Conservation (phyloP, 1,140 invertebrate species). For the Drosophila cardini region DNA sequence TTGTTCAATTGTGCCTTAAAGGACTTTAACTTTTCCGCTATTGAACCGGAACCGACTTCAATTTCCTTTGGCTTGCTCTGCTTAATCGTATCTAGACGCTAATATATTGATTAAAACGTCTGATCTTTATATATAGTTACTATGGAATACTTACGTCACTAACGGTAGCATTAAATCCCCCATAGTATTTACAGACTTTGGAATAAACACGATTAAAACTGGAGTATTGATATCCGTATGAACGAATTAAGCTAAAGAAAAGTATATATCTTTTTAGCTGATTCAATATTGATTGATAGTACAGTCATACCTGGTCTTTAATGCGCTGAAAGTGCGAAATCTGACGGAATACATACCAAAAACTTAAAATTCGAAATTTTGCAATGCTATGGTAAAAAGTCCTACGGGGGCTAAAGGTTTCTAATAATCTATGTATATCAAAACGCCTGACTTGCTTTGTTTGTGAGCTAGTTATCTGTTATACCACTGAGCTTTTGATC, state of each 20-base stretch:
- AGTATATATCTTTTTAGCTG: neutral
- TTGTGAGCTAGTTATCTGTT: neutral
- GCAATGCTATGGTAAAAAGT: neutral
- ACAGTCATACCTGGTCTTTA: neutral
- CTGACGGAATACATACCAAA: constrained; percentile 5
- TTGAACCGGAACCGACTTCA: neutral
- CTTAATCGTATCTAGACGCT: neutral
- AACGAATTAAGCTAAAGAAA: neutral
- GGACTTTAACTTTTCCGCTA: neutral
- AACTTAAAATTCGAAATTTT: neutral
- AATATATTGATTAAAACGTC: neutral
- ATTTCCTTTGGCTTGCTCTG: neutral
- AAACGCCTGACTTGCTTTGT: constrained; percentile 10
- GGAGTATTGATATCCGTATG: neutral
- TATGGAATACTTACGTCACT: neutral
- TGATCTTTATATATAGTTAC: neutral
- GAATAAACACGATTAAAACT: constrained; percentile 4
- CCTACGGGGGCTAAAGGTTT: neutral
- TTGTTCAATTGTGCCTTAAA: constrained; percentile 2
- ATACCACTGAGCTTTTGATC: too few relatives aligned
- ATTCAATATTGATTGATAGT: neutral
- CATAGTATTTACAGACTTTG: constrained; percentile 4
- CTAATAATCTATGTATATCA: too few relatives aligned
- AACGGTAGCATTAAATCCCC: neutral
- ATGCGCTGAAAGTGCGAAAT: neutral